Evolutionary conservation across 1,140 invertebrate species (phyloP), one percentile per base, ranked within the genome.

Genomic region (Apis cerana): DNA sequence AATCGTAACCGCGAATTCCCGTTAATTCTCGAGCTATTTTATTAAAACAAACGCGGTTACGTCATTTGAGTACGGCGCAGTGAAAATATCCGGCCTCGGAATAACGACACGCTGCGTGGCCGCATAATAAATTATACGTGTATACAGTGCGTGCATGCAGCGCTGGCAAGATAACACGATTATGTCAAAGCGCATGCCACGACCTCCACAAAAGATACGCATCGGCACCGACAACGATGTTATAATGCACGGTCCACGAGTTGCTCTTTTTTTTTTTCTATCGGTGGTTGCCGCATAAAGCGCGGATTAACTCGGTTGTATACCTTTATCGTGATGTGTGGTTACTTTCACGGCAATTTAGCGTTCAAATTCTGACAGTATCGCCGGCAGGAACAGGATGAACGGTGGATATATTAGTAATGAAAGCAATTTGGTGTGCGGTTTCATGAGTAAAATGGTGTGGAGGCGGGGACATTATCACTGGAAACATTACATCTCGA

Each of bases 1-100:
- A 43, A 0, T 43, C 7, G 33, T 43, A 43, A 43, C 33, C 23
- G 1, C 15, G 2, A 23, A 52, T 19, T 50, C n/a, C 56, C 27
- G 33, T 56, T 65, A 74, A 64, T 23, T 56, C 33, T 43, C 13
- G 9, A 17, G 27, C n/a, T 15, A 64, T 64, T 75, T 75, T 75
- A 68, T 82, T 82, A 75, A 82, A 82, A 68, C 61, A 27, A 54
- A n/a, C 48, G 21, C n/a, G 64, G 33, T 67, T 82, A 82, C 33
- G 33, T 75, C 72, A 52, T 13, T 27, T 15, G 52, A 27, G 50
- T 10, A 56, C 15, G 9, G 12, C 59, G 17, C 50, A n/a, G n/a
- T 17, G 58, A 65, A 80, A 80, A 64, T 50, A 50, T 43, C 9
- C 54, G 17, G 1, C 54, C 2, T 2, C 23, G 71, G 54, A 54